phyloP scores from a whole-genome alignment of 2,113 vertebrate genomes.

The Sigmodon hispidus region DNA sequence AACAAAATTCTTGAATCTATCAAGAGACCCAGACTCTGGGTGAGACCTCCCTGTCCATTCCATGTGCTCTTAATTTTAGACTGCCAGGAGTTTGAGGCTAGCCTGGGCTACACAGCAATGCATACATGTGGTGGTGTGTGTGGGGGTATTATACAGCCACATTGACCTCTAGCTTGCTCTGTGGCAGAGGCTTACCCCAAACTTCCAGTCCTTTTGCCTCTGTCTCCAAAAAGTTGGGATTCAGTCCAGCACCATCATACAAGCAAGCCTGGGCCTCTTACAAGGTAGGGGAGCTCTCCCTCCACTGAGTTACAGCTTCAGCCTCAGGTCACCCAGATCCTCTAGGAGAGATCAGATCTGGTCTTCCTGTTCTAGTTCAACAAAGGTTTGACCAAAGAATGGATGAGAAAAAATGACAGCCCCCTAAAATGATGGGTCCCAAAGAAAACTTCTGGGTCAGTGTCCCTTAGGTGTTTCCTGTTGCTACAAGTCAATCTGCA shows the following conservation, averaged over 20 bases:
- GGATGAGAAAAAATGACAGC: neutral
- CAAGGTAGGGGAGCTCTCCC: neutral
- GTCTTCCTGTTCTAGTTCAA: neutral
- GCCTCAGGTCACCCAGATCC: neutral
- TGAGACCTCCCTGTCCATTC: neutral
- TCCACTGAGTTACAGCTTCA: neutral
- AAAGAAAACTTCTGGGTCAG: neutral
- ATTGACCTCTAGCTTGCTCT: neutral
- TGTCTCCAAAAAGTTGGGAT: neutral
- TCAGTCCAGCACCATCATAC: neutral
- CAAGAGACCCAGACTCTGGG: neutral
- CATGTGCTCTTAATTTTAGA: neutral
- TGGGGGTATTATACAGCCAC: too few species aligned
- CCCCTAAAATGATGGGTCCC: neutral
- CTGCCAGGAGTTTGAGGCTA: neutral
- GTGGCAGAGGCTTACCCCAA: neutral
- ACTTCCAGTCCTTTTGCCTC: neutral
- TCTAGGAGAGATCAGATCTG: neutral
- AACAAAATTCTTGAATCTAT: neutral
- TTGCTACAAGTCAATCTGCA: constrained; percentile 38
- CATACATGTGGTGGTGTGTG: too few species aligned
- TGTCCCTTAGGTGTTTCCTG: neutral
- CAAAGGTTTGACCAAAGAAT: neutral
- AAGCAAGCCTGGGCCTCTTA: neutral
- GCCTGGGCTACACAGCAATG: neutral